A percentile compares a stretch with the other conserved stretches of the same genome.
These are phyloP conservation scores for Sinocyclocheilus anshuiensis DNA, from an alignment of 2,113 vertebrate species.

Conservation along the genomic window DNA sequence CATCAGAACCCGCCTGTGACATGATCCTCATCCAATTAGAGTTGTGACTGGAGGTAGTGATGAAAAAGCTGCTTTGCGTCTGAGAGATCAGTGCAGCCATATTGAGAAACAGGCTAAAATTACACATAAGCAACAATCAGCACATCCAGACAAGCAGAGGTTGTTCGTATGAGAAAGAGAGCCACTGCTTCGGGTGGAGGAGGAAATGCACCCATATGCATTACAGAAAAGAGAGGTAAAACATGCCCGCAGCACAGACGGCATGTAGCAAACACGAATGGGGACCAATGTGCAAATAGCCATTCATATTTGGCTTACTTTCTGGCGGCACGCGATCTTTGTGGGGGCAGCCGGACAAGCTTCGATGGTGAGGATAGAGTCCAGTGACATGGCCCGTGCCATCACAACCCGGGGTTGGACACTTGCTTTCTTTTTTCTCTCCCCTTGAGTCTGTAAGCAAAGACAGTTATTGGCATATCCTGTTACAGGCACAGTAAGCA, in stretches of 20 bases:
- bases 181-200: neutral
- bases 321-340: constrained; percentile 99
- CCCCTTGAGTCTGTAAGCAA: constrained; percentile 88
- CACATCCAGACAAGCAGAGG: constrained; percentile 20
- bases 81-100: constrained; percentile 31
- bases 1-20: constrained; percentile 27
- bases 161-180: neutral
- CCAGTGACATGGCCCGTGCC: constrained; percentile 98
- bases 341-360: constrained; percentile 98
- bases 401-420: constrained; percentile 97
- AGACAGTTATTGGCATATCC: constrained; percentile 8
- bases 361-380: constrained; percentile 98
- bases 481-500: constrained; percentile 10
- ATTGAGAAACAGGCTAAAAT: constrained; percentile 11
- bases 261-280: neutral
- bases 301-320: constrained; percentile 82
- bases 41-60: constrained; percentile 28
- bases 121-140: neutral
- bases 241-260: constrained; percentile 18
- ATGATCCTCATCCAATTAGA: constrained; percentile 39
- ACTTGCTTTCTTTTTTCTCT: constrained; percentile 99
- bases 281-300: neutral
- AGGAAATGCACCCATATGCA: neutral
- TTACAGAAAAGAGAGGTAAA: neutral
- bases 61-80: constrained; percentile 32